Evolutionary conservation across 2,797 vertebrate species (phyloP), one percentile per base, ranked within the genome.

Genomic region (Hipposideros larvatus): DNA sequence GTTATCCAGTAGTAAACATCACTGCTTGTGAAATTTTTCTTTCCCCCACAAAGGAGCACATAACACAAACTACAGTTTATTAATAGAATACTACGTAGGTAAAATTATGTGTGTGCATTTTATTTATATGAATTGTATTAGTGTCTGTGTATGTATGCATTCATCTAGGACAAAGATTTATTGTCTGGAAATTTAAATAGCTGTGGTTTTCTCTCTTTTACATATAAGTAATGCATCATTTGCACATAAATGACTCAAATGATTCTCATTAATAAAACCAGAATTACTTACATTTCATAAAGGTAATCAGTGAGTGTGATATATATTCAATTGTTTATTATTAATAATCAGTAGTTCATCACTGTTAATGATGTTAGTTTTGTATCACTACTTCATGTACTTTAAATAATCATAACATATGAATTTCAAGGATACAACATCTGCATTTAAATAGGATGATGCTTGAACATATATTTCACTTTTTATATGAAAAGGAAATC

Each of bases 241-340:
- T 98, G 90, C 57, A 97, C 86, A 94, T 93, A 98, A 98, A 96
- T 98, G 96, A 98, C 90, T 91, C 93, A 98, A 98, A 97, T 97
- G 87, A 97, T 98, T 98, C 97, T 97, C 98, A 98, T 98, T 98
- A 98, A 98, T 98, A 90, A 96, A 31, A 41, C 53, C 90, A 98
- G 95, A 94, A 98, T 98, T 97, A 97, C 90, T 98, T 98, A 94
- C 84, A 95, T 98, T 98, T 97, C 85, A 98, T 92, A 98, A 98
- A 98, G 96, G 98, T 97, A 98, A 97, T 98, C 91, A 98, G 96
- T 97, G 97, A 98, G 94, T 98, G 97, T 97, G 97, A 97, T 96
- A 92, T 98, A 51, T 95, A 97, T 98, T 98, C 92, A 78, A 73
- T 98, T 98, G 70, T 95, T 98, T 97, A 98, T 98, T 98, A 98